A percentile compares a stretch with the other conserved stretches of the same genome.
Evolutionary conservation across 2,113 vertebrate genomes (phyloP).

Genomic region (Macaca nemestrina): DNA sequence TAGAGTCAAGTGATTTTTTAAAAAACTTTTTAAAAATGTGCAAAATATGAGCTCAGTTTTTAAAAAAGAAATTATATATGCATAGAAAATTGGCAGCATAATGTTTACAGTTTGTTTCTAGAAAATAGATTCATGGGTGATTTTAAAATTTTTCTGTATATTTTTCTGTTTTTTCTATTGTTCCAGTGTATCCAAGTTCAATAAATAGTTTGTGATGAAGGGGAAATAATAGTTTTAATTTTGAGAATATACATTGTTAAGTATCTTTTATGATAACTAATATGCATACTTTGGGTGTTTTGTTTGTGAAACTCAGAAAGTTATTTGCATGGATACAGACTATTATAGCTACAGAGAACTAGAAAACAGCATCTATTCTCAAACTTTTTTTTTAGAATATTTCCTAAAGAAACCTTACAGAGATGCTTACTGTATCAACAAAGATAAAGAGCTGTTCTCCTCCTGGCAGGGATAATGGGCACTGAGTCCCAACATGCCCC

Average conservation of each 20-base stretch:
- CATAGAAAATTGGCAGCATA: constrained; percentile 2
- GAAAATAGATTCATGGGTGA: neutral
- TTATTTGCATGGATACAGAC: neutral
- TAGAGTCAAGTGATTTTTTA: neutral
- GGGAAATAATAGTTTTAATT: constrained; percentile 10
- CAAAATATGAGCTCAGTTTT: neutral
- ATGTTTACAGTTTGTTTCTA: neutral
- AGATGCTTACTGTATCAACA: constrained; percentile 39
- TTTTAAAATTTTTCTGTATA: neutral
- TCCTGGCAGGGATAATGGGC: neutral
- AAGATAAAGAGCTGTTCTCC: constrained; percentile 5
- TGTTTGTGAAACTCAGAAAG: neutral
- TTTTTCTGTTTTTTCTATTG: neutral
- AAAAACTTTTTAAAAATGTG: neutral
- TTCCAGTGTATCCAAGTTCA: neutral
- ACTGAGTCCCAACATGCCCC: neutral
- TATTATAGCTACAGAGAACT: neutral
- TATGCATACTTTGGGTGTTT: neutral
- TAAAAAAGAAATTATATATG: neutral
- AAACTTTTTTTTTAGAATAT: neutral
- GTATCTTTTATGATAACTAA: neutral
- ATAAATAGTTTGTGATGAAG: constrained; percentile 40
- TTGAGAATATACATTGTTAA: neutral
- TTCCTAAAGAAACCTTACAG: constrained; percentile 21
- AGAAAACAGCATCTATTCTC: constrained; percentile 5